Percentiles rank a stretch among this genome's conserved stretches.
Evolutionary conservation across 2,113 vertebrate genomes (phyloP).

Genomic region (Notothenia coriiceps): DNA sequence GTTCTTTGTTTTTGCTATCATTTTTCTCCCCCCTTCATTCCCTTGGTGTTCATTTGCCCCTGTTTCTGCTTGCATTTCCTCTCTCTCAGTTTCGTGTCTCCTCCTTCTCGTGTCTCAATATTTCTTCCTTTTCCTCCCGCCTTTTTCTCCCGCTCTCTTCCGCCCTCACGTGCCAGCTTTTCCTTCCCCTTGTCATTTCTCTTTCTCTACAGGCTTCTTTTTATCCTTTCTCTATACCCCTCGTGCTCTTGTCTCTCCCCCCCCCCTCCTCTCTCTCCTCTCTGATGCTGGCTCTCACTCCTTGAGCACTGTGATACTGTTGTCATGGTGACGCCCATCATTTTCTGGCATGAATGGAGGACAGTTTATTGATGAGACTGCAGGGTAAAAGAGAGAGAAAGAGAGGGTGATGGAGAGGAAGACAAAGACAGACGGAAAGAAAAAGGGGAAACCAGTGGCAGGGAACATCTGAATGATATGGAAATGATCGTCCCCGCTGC

Average conservation of each 20-base stretch:
- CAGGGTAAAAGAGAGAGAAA: conserved; percentile 57
- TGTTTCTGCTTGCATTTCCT: conserved; percentile 12
- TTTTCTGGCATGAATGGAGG: conserved; percentile 80
- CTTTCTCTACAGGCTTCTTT: conserved; percentile 42
- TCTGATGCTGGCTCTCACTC: conserved; percentile 54
- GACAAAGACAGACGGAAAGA: conserved; percentile 39
- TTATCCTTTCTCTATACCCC: conserved; percentile 22
- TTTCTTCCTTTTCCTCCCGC: not conserved
- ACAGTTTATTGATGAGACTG: conserved; percentile 81
- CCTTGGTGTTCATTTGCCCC: conserved; percentile 13
- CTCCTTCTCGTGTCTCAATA: conserved; percentile 10
- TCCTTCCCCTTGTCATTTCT: conserved; percentile 23
- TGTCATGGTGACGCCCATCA: conserved; percentile 82
- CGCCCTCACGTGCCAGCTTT: not conserved
- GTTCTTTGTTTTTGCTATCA: conserved; percentile 17
- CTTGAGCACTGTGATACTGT: conserved; percentile 79
- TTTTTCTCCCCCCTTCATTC: conserved; percentile 9
- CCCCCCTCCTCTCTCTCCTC: not conserved
- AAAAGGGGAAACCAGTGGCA: conserved; percentile 39
- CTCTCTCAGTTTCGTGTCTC: conserved; percentile 8
- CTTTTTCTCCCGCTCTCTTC: conserved; percentile 5
- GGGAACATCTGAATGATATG: conserved; percentile 58
- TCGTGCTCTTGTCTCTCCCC: conserved; percentile 22
- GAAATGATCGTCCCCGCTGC: conserved; percentile 67
- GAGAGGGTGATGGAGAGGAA: conserved; percentile 53